Base-by-base conservation (phyloP, 2,113 vertebrate species). In the Macheiramphus alcinus region DNA sequence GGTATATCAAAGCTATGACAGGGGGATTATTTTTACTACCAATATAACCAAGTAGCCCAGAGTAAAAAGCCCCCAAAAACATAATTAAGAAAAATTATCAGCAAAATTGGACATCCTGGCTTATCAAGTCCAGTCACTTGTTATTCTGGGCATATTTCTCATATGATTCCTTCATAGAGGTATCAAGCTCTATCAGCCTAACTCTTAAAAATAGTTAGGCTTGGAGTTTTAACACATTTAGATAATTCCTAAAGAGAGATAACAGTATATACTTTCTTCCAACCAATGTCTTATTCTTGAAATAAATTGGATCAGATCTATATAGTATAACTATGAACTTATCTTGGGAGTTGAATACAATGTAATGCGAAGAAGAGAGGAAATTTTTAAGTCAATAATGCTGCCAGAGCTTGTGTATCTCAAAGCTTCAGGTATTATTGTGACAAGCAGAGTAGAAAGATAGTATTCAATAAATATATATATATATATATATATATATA, bases 81-180 rank as follows among this genome's bases (percentile, higher is more conserved):
- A 55, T 90, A 91, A 96, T 93, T 91, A 95, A 96, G 75, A 88
- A 36, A 79, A 89, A 91, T 86, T 67, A 86, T 68, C 42, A 80
- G 55, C 27, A 56, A 86, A 91, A 80, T 38, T 63, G 27, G 27
- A 76, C 67, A 62, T 92, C 45, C 70, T 72, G 78, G 50, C 26
- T 76, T 50, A 76, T 45, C n/a, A 45, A 53, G 42, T 27, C 45
- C 42, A 23, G 23, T 80, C 23, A 40, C 34, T 86, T 92, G 27
- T 38, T 83, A 50, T 80, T 40, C 34, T 36, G n/a, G 23, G 32
- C 7, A 12, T 61, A 72, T 58, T 85, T 73, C 34, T 80, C 40
- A 36, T 47, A 8, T 5, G 43, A 72, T 61, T 62, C 48, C 78
- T 84, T 82, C 56, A 68, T 5, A 62, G 32, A 74, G 7, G 20